A percentile compares a stretch with the other conserved stretches of the same genome.
These are phyloP conservation scores for Dromius quadrimaculatus DNA, from an alignment of 2,888 invertebrate species.

Conservation along the genomic window DNA sequence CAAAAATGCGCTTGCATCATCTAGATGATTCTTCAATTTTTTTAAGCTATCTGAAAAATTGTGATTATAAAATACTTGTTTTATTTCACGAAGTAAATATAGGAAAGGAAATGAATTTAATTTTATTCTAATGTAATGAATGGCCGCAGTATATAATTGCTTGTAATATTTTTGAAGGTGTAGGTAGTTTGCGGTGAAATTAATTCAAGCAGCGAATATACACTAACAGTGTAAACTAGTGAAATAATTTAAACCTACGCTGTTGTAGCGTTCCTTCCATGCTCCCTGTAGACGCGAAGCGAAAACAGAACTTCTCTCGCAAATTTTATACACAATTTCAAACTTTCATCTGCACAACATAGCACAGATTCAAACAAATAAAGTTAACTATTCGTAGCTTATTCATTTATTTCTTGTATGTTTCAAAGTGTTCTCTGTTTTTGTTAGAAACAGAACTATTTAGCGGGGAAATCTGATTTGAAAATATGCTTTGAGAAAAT, in stretches of 20 bases:
- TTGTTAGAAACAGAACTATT: too few species aligned
- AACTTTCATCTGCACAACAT: slow-evolving; percentile 1
- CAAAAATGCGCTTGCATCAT: too few species aligned
- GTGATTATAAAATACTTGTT: too few species aligned
- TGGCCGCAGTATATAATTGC: too few species aligned
- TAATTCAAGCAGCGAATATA: slow-evolving; percentile 23
- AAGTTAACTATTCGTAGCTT: background rate
- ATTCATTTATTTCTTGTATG: slow-evolving; percentile 3
- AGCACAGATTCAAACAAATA: background rate
- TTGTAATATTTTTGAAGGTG: background rate
- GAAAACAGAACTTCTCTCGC: slow-evolving; percentile 10
- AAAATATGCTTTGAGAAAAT: too few species aligned
- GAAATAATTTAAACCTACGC: slow-evolving; percentile 28
- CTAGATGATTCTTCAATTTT: too few species aligned
- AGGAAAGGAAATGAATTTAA: too few species aligned
- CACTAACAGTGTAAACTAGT: slow-evolving; percentile 11
- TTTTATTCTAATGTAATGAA: too few species aligned
- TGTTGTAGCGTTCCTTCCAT: background rate
- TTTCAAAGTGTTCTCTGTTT: too few species aligned
- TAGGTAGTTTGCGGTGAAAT: slow-evolving; percentile 22
- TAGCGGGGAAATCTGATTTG: too few species aligned
- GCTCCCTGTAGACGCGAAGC: slow-evolving; percentile 8
- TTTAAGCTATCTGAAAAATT: too few species aligned
- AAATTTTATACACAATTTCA: slow-evolving; percentile 33
- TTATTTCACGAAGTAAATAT: too few species aligned